phyloP scores from a whole-genome alignment of 1,140 invertebrate genomes.

The Drosophila orosa region DNA sequence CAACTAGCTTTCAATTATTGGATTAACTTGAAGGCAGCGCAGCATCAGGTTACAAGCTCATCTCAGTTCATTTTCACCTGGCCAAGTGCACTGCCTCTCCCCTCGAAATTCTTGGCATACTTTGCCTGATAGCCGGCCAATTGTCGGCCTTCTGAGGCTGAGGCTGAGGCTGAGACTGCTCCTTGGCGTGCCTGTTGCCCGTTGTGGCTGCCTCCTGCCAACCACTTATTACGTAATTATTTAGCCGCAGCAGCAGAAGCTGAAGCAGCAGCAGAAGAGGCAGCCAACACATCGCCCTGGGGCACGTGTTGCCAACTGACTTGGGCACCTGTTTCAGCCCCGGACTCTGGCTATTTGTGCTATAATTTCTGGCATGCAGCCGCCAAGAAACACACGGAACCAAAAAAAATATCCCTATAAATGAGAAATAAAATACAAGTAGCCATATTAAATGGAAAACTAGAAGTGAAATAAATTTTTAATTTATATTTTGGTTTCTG shows the following conservation, averaged over 20 bases:
- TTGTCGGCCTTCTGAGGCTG: constrained; percentile 25
- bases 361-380: constrained; percentile 78
- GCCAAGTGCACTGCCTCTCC: constrained; percentile 10
- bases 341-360: constrained; percentile 69
- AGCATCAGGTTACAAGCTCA: constrained; percentile 35
- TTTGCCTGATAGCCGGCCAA: constrained; percentile 67
- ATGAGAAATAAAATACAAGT: neutral
- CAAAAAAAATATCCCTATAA: neutral
- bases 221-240: constrained; percentile 83
- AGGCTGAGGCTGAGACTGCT: constrained; percentile 17
- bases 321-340: constrained; percentile 67
- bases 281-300: constrained; percentile 60
- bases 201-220: constrained; percentile 59
- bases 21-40: constrained; percentile 23
- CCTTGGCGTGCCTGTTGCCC: constrained; percentile 25
- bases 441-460: neutral
- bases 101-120: constrained; percentile 76
- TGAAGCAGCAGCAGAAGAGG: constrained; percentile 21
- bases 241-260: constrained; percentile 51
- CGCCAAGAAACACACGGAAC: constrained; percentile 12
- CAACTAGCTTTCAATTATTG: constrained; percentile 47
- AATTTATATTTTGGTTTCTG: accelerated
- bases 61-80: constrained; percentile 46
- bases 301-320: constrained; percentile 78
- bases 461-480: neutral